A percentile compares a stretch with the other conserved stretches of the same genome.
These are phyloP conservation scores for Caradrina clavipalpis DNA, from an alignment of 2,888 invertebrate genomes.

Conservation along the genomic window DNA sequence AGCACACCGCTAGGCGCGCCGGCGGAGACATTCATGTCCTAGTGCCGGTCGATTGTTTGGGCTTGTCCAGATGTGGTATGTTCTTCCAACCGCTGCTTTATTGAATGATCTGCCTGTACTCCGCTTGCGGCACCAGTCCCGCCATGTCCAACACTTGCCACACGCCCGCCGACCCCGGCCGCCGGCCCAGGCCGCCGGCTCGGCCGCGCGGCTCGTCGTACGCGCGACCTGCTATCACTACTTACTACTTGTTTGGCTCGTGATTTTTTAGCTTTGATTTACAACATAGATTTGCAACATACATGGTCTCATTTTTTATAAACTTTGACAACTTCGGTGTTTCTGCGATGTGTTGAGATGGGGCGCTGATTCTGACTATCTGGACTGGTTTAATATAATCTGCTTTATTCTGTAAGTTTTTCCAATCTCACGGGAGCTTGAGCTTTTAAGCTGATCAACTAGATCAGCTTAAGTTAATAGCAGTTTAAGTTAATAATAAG, in stretches of 20 bases:
- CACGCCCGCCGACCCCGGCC: conserved; percentile 3
- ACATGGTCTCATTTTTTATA: background rate
- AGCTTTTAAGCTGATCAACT: background rate
- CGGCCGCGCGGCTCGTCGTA: conserved; percentile 3
- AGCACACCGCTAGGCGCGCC: too few species aligned
- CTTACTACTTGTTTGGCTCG: conserved; percentile 19
- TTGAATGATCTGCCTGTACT: too few species aligned
- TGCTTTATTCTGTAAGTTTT: background rate
- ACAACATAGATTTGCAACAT: too few species aligned
- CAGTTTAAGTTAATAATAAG: background rate
- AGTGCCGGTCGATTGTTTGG: too few species aligned
- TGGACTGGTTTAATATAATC: background rate
- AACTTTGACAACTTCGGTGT: background rate
- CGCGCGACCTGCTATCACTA: conserved; percentile 16
- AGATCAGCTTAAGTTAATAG: too few species aligned
- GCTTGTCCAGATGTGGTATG: too few species aligned
- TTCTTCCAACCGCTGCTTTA: too few species aligned
- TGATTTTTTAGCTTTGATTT: conserved; percentile 16
- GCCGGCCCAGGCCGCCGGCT: background rate
- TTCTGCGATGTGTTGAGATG: background rate
- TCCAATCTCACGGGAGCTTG: background rate
- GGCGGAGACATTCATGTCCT: too few species aligned
- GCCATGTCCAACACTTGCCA: conserved; percentile 29
- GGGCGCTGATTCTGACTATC: background rate
- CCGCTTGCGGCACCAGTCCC: too few species aligned